A percentile compares a stretch with the other conserved stretches of the same genome.
Evolutionary conservation across 2,888 invertebrate species (phyloP).

Genomic region (Hoplodrina blanda): DNA sequence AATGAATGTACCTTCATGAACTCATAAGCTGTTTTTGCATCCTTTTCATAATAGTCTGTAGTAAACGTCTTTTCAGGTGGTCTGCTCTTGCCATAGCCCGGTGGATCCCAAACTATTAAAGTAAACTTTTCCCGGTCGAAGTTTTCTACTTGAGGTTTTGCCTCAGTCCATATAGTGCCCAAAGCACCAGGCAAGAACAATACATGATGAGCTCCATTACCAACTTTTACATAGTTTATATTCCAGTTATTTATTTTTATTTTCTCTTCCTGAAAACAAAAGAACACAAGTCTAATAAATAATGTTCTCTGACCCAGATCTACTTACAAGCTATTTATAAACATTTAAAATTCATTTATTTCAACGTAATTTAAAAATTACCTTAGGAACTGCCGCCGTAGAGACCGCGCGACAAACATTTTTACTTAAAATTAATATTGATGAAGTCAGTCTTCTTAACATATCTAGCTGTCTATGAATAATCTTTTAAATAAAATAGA

Average conservation of each 20-base stretch:
- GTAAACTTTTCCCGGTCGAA: slow-evolving; percentile 92
- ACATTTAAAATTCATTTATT: neutral
- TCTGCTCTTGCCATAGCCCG: slow-evolving; percentile 96
- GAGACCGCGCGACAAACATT: slow-evolving; percentile 63
- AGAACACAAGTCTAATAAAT: neutral
- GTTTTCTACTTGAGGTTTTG: slow-evolving; percentile 94
- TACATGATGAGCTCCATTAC: slow-evolving; percentile 91
- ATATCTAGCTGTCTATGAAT: slow-evolving; percentile 16
- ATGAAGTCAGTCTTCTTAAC: slow-evolving; percentile 56
- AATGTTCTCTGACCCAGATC: too few species aligned
- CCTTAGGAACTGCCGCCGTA: slow-evolving; percentile 67
- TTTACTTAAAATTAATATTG: slow-evolving; percentile 47
- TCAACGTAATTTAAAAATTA: slow-evolving; percentile 22
- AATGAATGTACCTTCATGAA: slow-evolving; percentile 92
- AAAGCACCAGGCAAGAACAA: slow-evolving; percentile 95
- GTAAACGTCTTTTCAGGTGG: slow-evolving; percentile 94
- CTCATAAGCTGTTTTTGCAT: slow-evolving; percentile 93
- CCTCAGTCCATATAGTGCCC: slow-evolving; percentile 96
- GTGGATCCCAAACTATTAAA: slow-evolving; percentile 95
- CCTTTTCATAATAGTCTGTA: slow-evolving; percentile 93
- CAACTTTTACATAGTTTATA: slow-evolving; percentile 91
- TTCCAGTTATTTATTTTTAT: slow-evolving; percentile 91
- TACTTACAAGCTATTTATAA: neutral
- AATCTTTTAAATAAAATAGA: too few species aligned
- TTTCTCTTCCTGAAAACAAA: slow-evolving; percentile 90